A percentile compares a stretch with the other conserved stretches of the same genome.
Evolutionary conservation across 1,140 invertebrate genomes (phyloP).

Genomic region (Ceratina australensis): DNA sequence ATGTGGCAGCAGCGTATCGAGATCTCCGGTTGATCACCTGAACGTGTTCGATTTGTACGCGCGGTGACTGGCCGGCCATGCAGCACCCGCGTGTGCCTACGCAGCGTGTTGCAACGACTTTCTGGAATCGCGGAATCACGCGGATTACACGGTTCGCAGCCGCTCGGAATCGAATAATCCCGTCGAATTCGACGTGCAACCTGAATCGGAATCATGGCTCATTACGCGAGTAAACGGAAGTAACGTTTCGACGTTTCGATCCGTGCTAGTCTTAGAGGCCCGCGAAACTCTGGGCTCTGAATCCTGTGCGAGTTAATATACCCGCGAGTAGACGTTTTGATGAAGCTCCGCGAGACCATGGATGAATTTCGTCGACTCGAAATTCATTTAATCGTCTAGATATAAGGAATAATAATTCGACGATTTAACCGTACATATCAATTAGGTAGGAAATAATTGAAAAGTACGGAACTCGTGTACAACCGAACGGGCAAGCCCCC

Average conservation of each 20-base stretch:
- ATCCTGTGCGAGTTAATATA: neutral
- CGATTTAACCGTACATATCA: no score
- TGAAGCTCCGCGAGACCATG: no score
- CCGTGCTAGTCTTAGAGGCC: no score
- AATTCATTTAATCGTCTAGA: neutral
- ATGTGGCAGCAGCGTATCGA: neutral
- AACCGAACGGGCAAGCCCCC: neutral
- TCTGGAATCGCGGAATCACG: slow-evolving; percentile 6
- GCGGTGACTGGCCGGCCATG: neutral
- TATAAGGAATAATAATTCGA: no score
- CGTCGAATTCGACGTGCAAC: neutral
- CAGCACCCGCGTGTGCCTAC: no score
- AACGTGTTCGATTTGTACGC: neutral
- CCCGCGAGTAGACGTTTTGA: neutral
- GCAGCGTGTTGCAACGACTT: neutral
- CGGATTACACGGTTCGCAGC: slow-evolving; percentile 14
- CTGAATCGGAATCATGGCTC: neutral
- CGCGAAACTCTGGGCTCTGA: neutral
- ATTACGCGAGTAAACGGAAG: neutral
- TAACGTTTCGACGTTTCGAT: neutral
- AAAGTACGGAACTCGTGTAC: neutral
- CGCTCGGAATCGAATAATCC: slow-evolving; percentile 11
- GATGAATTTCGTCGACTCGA: neutral
- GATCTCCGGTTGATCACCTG: slow-evolving; percentile 16
- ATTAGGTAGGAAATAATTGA: neutral